Evolutionary conservation across 2,797 vertebrate genomes (phyloP).

Genomic region (Betta splendens): DNA sequence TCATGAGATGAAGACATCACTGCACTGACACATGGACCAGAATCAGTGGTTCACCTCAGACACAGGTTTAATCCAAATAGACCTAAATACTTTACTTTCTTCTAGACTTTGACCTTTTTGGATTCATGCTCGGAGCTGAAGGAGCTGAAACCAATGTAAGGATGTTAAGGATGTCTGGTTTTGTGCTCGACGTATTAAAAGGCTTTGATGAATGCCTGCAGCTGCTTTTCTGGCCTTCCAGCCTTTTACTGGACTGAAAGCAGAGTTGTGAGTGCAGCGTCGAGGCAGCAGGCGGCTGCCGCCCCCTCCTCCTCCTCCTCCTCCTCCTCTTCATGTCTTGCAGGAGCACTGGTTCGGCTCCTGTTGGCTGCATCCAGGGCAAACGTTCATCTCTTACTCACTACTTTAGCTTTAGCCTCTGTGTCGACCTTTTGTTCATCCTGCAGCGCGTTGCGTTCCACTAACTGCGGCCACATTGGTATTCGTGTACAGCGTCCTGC

Average conservation of each 20-base stretch:
- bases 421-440: not conserved
- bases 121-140: no score
- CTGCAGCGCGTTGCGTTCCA: not conserved
- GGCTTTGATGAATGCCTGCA: conserved; percentile 32
- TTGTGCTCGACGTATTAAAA: conserved; percentile 29
- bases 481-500: not conserved
- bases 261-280: conserved; percentile 31
- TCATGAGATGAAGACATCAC: no score
- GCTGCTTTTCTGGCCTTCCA: conserved; percentile 26
- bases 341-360: conserved; percentile 11
- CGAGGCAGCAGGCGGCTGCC: conserved; percentile 25
- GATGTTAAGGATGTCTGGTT: conserved; percentile 15
- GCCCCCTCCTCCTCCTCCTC: conserved; percentile 11
- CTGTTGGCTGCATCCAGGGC: no score
- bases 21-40: no score
- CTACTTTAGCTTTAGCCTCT: no score
- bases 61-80: no score
- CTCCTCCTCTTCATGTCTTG: conserved; percentile 25
- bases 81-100: no score
- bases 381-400: no score
- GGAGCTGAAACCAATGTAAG: conserved; percentile 18
- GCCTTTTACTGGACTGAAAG: conserved; percentile 41
- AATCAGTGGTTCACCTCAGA: no score
- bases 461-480: no score
- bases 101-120: conserved; percentile 8